Base-by-base conservation (phyloP, 2,113 vertebrate species). In the Calyptommatus sinebrachiatus region DNA sequence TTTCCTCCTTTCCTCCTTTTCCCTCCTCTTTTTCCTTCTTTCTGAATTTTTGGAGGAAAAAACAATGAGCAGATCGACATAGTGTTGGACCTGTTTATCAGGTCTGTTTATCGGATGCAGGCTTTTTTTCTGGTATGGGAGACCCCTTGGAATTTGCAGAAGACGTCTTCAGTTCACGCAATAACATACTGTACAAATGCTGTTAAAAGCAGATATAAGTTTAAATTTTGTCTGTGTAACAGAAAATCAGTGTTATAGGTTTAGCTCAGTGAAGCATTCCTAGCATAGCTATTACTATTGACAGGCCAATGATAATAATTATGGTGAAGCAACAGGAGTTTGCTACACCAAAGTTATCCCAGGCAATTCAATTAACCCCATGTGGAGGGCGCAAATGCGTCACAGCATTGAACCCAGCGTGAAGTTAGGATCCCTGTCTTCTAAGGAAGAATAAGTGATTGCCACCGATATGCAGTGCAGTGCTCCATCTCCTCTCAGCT, bases 291-390 rank as follows among this genome's bases (percentile, higher is more conserved):
- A 45, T 10, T 22, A 50, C 21, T 78, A 48, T 65, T 57, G 78
- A 67, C 71, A 80, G 46, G 5, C 62, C 46, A 67, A 73, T 35
- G 21, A 60, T 28, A n/a, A 66, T 66, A 28, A 74, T 67, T 80
- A 68, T 28, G n/a, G 18, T 41, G 63, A 73, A 53, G 31, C 31
- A 68, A 28, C 72, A 80, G 71, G 46, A 67, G 79, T 60, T 57
- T 62, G 22, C 48, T 22, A 18, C 14, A 45, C 63, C 22, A 45
- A 74, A 67, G 62, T 57, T 29, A 29, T 71, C 20, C 62, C 61
- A 60, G 21, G 48, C 29, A 65, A 21, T 80, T 80, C 78, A 73
- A 67, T 80, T 80, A 80, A 73, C 79, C 50, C 29, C 79, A 80
- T 80, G 79, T 21, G 63, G 72, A 67, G 67, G 50, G 68, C 53